A percentile compares a stretch with the other conserved stretches of the same genome.
Evolutionary conservation across 2,797 vertebrate genomes (phyloP).

Genomic region (Gymnothorax reevesii): DNA sequence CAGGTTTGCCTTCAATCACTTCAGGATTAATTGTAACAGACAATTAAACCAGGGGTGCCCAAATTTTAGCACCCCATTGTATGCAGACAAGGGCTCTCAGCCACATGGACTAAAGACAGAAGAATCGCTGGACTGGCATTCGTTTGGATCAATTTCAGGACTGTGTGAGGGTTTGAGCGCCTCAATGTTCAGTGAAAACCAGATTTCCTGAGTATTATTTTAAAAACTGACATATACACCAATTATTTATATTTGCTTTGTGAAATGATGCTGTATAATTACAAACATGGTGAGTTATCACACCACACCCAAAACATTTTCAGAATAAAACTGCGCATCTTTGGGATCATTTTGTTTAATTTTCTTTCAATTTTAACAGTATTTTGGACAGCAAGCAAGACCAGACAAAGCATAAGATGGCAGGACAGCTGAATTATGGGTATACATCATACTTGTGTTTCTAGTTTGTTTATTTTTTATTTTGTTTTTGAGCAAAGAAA

Average conservation of each 20-base stretch:
- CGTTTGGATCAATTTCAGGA: neutral
- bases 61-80: neutral
- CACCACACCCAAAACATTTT: conserved; percentile 28
- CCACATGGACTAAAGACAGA: neutral
- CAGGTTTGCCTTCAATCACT: too few species aligned
- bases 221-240: conserved; percentile 24
- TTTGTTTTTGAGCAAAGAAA: neutral
- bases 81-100: neutral
- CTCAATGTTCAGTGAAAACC: neutral
- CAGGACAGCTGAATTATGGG: conserved; percentile 11
- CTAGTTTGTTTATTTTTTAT: too few species aligned
- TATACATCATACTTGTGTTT: neutral
- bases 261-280: conserved; percentile 31
- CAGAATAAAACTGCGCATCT: conserved; percentile 29
- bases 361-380: neutral
- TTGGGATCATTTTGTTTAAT: too few species aligned
- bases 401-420: neutral
- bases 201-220: neutral
- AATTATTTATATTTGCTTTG: conserved; percentile 35
- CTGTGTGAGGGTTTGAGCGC: neutral
- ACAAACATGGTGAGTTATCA: conserved; percentile 20
- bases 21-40: too few species aligned
- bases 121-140: neutral
- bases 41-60: too few species aligned
- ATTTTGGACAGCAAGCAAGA: neutral